These are phyloP conservation scores for Euzophera pinguis DNA, from an alignment of 2,888 invertebrate species.

Conservation along the genomic window DNA sequence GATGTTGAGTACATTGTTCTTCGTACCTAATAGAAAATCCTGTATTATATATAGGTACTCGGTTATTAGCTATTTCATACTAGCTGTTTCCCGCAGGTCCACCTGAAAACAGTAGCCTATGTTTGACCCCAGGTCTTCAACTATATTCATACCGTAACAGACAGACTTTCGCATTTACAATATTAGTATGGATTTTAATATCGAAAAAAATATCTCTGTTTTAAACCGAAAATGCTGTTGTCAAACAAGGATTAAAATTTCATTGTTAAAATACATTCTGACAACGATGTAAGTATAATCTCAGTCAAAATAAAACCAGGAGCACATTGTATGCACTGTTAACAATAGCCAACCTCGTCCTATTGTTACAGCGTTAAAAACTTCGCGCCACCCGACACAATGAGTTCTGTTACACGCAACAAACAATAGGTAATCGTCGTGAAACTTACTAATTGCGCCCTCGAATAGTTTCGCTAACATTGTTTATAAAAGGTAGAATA, in stretches of 20 bases:
- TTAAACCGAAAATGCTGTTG: neutral
- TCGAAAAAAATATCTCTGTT: no score
- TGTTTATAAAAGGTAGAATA: constrained; percentile 63
- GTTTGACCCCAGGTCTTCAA: no score
- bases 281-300: constrained; percentile 3
- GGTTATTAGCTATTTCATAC: no score
- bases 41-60: no score
- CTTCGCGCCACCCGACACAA: constrained; percentile 9
- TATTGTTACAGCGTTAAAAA: constrained; percentile 7
- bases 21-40: no score
- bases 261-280: neutral
- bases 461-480: constrained; percentile 48
- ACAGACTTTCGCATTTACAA: no score
- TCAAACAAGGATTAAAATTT: neutral
- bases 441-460: constrained; percentile 50
- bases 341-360: constrained; percentile 8
- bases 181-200: no score
- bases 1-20: no score
- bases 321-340: constrained; percentile 8
- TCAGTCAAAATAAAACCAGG: constrained; percentile 2
- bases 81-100: no score
- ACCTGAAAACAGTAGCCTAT: no score
- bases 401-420: constrained; percentile 9
- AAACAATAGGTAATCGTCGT: constrained; percentile 7
- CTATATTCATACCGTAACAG: no score